phyloP scores from a whole-genome alignment of 2,113 vertebrate genomes.

The Oreochromis spilurus region DNA sequence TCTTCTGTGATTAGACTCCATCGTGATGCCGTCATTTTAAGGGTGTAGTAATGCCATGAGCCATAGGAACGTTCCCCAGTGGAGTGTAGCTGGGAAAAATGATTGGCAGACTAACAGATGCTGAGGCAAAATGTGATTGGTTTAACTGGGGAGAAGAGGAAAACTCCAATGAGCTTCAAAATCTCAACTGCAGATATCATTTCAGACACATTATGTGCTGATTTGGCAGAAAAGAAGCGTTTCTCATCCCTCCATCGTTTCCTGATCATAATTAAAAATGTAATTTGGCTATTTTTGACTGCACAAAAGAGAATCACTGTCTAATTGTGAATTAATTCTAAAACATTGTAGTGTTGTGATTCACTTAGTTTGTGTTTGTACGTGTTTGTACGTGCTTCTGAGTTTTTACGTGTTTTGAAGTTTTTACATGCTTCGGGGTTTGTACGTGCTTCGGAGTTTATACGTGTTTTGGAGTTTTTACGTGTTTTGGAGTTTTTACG shows the following conservation, averaged over 20 bases:
- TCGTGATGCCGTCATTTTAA: not conserved
- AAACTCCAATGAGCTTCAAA: not conserved
- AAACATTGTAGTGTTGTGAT: not conserved
- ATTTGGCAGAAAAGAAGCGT: not conserved
- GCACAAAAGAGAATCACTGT: not conserved
- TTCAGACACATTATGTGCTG: not conserved
- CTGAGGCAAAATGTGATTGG: not conserved
- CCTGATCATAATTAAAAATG: not conserved
- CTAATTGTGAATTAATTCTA: not conserved
- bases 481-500: too few species aligned
- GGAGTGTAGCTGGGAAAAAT: not conserved
- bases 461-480: too few species aligned
- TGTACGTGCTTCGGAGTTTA: accelerated
- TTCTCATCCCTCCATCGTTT: not conserved
- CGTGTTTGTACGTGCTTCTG: too few species aligned
- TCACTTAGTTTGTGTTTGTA: not conserved
- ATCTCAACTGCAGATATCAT: not conserved
- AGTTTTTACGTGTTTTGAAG: too few species aligned
- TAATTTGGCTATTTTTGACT: not conserved
- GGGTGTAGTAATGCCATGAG: not conserved
- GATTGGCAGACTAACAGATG: not conserved
- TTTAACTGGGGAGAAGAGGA: not conserved
- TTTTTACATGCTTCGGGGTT: too few species aligned
- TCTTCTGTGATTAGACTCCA: not conserved
- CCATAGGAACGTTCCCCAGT: not conserved